Conservation (phyloP, 2,888 invertebrate species). For the Drosophila longiperda region DNA sequence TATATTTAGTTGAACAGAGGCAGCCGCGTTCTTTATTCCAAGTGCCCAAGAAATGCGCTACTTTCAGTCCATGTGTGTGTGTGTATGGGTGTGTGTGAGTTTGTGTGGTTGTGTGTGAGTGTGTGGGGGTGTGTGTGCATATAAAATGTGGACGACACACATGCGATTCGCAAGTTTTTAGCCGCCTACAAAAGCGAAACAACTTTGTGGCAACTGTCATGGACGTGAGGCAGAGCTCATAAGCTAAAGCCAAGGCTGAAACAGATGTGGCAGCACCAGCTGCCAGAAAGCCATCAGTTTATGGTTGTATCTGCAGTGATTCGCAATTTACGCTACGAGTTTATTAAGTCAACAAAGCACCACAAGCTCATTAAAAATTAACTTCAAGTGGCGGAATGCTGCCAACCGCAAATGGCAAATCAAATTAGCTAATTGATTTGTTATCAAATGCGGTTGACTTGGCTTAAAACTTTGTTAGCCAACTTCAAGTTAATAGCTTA, state of each 20-base stretch:
- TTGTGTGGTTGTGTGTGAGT: constrained; percentile 1
- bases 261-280: neutral
- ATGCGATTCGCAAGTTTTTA: constrained; percentile 47
- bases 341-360: constrained; percentile 21
- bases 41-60: constrained; percentile 64
- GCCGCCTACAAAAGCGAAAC: constrained; percentile 37
- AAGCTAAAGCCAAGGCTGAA: constrained; percentile 33
- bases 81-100: constrained; percentile 2
- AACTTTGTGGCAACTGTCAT: constrained; percentile 48
- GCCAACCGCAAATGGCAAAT: constrained; percentile 45
- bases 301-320: constrained; percentile 9
- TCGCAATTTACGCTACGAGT: constrained; percentile 25
- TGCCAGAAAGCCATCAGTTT: constrained; percentile 4
- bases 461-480: constrained; percentile 39
- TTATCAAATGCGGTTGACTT: constrained; percentile 57
- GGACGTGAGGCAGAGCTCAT: constrained; percentile 35
- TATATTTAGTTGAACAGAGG: constrained; percentile 37
- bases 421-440: constrained; percentile 66
- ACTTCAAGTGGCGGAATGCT: neutral
- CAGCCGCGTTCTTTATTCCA: constrained; percentile 47
- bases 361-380: constrained; percentile 45
- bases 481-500: constrained; percentile 63
- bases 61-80: constrained; percentile 18
- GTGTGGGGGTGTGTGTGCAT: neutral
- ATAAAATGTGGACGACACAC: constrained; percentile 30